Evolutionary conservation across 2,888 invertebrate genomes (phyloP).

Genomic region (Petrolisthes manimaculis): DNA sequence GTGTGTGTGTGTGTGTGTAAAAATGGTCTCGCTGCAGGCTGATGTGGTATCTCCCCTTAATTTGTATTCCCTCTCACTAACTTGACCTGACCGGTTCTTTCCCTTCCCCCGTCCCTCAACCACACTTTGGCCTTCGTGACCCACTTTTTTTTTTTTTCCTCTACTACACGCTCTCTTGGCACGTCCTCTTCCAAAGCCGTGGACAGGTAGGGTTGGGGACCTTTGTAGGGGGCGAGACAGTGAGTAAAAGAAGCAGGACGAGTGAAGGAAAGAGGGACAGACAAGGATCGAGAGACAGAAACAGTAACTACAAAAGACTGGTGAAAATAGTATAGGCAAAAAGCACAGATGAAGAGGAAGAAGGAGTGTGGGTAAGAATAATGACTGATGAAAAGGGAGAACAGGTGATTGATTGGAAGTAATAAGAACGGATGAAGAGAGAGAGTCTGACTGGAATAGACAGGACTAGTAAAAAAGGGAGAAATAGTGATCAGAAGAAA

Average conservation of each 20-base stretch:
- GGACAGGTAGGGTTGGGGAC: neutral
- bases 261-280: neutral
- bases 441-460: neutral
- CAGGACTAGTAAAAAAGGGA: neutral
- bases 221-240: neutral
- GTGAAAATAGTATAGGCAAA: neutral
- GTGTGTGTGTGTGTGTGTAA: slow-evolving; percentile 19
- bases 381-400: neutral
- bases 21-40: neutral
- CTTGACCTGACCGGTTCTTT: slow-evolving; percentile 1
- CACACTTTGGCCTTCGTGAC: neutral
- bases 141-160: neutral
- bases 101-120: slow-evolving; percentile 4
- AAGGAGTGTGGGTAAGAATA: neutral
- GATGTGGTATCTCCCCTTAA: neutral
- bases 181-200: neutral
- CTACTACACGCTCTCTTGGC: neutral
- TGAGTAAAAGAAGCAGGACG: neutral
- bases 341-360: neutral
- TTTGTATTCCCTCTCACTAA: neutral
- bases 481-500: neutral
- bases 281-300: neutral
- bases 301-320: neutral
- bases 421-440: neutral
- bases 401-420: neutral